Base-by-base conservation (phyloP, 2,888 invertebrate genomes). In the Operophtera brumata region DNA sequence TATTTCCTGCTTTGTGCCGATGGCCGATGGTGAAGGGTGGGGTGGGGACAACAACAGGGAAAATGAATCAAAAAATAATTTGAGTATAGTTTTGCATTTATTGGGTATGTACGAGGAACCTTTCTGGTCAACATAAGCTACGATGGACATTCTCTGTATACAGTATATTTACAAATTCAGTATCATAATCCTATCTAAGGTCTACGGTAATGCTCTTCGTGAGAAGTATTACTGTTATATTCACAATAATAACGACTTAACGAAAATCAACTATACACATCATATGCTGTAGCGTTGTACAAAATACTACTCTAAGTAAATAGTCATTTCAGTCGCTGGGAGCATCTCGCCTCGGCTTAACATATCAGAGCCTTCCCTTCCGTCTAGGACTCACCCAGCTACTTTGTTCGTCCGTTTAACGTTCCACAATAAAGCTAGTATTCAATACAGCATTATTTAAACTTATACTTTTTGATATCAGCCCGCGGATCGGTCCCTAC, bases 21-120 rank as follows among this genome's bases (percentile, higher is more conserved):
- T n/a, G n/a, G n/a, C n/a, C n/a, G n/a, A n/a, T n/a, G n/a, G n/a
- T n/a, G n/a, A n/a, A 12, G 34, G 32, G 37, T 10, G 14, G 25
- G 13, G 25, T 41, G n/a, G n/a, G n/a, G n/a, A n/a, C n/a, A n/a
- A n/a, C 25, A 46, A 51, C 37, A 40, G 28, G 53, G 37, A 30
- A 25, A 70, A 70, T 61, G 45, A 77, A 73, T 74, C 68, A 78
- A 76, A 70, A 75, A 69, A 69, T 64, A 63, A 64, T 69, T 81
- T 69, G 80, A 84, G 85, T 88, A 65, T 62, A 87, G 83, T 90
- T 89, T 89, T 85, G 87, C 85, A 83, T 91, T 91, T 91, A 91
- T 90, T 91, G 89, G 86, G 81, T 90, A 91, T 85, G 81, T 90
- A 91, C 84, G 89, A 90, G 90, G 90, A 91, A 91, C 91, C 90